phyloP scores from a whole-genome alignment of 2,888 invertebrate genomes.

The Drosophila kokeensis region DNA sequence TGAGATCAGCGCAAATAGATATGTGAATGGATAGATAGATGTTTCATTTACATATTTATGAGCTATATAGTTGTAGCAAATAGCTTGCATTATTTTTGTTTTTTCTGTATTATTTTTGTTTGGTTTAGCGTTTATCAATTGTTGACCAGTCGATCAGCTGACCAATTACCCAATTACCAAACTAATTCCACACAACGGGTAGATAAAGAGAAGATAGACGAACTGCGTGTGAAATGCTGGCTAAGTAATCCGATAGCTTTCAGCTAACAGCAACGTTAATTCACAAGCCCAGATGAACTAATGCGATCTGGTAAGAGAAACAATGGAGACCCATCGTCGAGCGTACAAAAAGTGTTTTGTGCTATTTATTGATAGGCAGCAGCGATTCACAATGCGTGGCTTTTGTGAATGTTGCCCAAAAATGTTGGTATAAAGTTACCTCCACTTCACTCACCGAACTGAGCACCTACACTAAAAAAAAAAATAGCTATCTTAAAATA shows the following conservation, averaged over 20 bases:
- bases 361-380: conserved; percentile 49
- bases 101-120: background rate
- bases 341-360: conserved; percentile 22
- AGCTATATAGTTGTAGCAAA: background rate
- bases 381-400: conserved; percentile 42
- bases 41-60: background rate
- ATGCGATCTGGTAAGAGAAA: conserved; percentile 7
- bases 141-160: conserved; percentile 18
- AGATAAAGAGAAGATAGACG: conserved; percentile 8
- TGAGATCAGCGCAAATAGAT: background rate
- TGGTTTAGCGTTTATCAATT: background rate
- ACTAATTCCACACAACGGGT: conserved; percentile 16
- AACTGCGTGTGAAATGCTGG: conserved; percentile 64
- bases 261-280: conserved; percentile 16
- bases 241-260: conserved; percentile 58
- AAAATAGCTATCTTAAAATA: background rate
- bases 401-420: conserved; percentile 39
- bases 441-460: conserved; percentile 8
- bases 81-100: background rate
- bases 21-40: background rate
- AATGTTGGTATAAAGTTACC: conserved; percentile 59
- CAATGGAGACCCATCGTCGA: conserved; percentile 1
- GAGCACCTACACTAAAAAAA: background rate
- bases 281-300: conserved; percentile 14
- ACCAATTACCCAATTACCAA: conserved; percentile 37